Evolutionary conservation across 2,797 vertebrate species (phyloP), one percentile per base, ranked within the genome.

Genomic region (Mus minutoides): DNA sequence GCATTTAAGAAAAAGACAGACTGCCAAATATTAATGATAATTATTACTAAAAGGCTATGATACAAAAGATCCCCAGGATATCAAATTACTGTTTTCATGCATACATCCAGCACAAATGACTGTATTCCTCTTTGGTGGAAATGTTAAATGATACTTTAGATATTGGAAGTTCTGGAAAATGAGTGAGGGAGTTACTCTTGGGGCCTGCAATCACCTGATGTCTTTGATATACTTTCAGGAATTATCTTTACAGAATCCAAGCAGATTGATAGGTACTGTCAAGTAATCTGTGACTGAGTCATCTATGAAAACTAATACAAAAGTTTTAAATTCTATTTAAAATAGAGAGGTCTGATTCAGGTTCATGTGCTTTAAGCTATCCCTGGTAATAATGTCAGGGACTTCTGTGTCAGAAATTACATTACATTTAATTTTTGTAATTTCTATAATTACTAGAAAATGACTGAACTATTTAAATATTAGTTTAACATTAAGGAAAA

Each of bases 1-100:
- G 90, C 64, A 95, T 96, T 97, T 95, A 96, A 95, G 90, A 85
- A 91, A 96, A 95, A 95, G 90, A 86, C 4, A 82, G 10, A 77
- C 34, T 96, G 95, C 88, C 90, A 97, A 97, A 82, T 96, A 96
- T 96, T 97, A 98, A 96, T 94, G 96, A 94, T 93, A 69, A 90
- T 95, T 96, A 97, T 93, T 96, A 96, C 90, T 90, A 93, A 96
- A 97, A 92, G 86, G 90, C 43, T 92, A 40, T 83, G 77, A 93
- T 97, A 49, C 46, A 91, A 90, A 97, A 93, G 93, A 92, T 93
- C 31, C 73, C 88, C 29, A 79, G 60, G 80, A 78, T 96, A 85
- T 88, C 92, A 95, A 90, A 95, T 90, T 95, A 95, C 64, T 43
- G 49, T 76, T 94, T 71, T 94, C 37, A 64, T 24, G 24, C 10